phyloP scores from a whole-genome alignment of 2,113 vertebrate species.

The Nasalis larvatus region DNA sequence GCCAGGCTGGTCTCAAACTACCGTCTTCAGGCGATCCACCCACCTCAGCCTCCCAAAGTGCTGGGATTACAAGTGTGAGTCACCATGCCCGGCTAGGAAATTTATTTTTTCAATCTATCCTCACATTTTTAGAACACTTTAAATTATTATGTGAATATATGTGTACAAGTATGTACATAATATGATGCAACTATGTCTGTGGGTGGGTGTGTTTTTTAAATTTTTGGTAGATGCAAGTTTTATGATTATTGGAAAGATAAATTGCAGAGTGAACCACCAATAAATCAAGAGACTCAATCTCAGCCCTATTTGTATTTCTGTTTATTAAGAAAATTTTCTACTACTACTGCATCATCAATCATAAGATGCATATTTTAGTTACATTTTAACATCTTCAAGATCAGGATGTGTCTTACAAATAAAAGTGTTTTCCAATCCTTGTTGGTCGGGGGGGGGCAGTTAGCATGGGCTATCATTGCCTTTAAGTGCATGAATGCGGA shows the following conservation, averaged over 20 bases:
- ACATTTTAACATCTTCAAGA: background rate
- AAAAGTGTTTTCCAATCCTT: background rate
- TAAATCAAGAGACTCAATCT: background rate
- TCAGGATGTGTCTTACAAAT: background rate
- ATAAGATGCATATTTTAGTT: background rate
- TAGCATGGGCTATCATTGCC: background rate
- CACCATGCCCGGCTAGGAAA: background rate
- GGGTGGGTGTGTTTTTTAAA: background rate
- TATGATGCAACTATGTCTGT: background rate
- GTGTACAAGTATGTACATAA: background rate
- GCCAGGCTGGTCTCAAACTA: no score
- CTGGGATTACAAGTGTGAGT: no score
- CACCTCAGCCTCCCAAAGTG: no score
- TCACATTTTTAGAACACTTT: background rate
- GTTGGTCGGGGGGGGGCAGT: background rate
- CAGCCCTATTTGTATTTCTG: background rate
- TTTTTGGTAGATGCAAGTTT: background rate
- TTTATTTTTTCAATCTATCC: background rate
- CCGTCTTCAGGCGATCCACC: no score
- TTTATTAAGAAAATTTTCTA: background rate
- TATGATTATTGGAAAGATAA: slow-evolving; percentile 8
- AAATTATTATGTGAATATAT: background rate
- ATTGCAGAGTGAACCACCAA: background rate
- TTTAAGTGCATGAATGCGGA: background rate
- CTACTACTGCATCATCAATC: background rate